Percentiles rank a stretch among this genome's conserved stretches.
Evolutionary conservation across 2,888 invertebrate genomes (phyloP).

Genomic region (Electrophaes corylata): DNA sequence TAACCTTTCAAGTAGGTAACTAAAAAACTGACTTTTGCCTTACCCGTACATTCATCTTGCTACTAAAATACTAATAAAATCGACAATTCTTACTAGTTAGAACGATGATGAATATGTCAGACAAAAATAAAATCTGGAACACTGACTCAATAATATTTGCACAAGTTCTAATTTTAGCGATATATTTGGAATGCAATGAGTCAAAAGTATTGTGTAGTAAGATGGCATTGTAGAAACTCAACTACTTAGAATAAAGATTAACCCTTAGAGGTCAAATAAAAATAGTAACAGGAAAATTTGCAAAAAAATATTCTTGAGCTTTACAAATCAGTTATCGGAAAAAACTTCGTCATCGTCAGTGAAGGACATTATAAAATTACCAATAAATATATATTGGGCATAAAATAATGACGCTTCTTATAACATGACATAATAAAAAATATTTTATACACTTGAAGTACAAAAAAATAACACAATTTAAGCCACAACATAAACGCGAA

Average conservation of each 20-base stretch:
- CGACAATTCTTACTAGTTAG: too few species aligned
- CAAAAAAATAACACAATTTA: neutral
- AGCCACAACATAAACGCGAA: neutral
- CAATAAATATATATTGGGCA: too few species aligned
- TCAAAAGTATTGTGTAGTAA: constrained; percentile 46
- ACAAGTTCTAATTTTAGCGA: constrained; percentile 30
- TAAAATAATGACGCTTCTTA: too few species aligned
- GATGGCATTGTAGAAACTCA: constrained; percentile 31
- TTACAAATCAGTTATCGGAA: neutral
- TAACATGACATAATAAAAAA: too few species aligned
- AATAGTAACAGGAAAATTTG: constrained; percentile 28
- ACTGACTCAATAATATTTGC: constrained; percentile 28
- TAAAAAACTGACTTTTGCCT: neutral
- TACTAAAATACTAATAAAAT: neutral
- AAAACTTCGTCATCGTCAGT: neutral
- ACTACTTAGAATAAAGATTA: constrained; percentile 49
- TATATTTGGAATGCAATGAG: constrained; percentile 45
- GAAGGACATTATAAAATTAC: too few species aligned
- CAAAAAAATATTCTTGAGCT: neutral
- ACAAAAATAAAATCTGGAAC: constrained; percentile 12
- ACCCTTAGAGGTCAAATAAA: constrained; percentile 7
- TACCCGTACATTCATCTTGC: too few species aligned
- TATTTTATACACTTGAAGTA: too few species aligned
- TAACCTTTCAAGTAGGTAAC: constrained; percentile 1
- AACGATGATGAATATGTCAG: neutral